Evolutionary conservation across 2,888 invertebrate genomes (phyloP), one percentile per base, ranked within the genome.

Genomic region (Protophormia terraenovae): DNA sequence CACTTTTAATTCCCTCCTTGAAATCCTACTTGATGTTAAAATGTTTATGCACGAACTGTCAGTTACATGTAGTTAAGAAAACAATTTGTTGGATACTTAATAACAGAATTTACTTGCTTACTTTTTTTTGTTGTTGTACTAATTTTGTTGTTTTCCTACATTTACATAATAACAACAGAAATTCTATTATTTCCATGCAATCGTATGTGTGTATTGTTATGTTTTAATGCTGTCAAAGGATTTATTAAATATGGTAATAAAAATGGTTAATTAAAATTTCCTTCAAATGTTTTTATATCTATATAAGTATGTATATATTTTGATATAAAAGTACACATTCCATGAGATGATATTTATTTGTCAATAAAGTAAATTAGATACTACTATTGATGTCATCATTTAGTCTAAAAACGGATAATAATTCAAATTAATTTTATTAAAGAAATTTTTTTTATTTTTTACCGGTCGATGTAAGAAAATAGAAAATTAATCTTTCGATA

Each of bases 41-140:
- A 82, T 76, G 29, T 82, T 78, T 78, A 75, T 75, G 82, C 73
- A 69, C 55, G 16, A 75, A 71, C 85, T 85, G 82, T 78, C 85
- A 85, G 69, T 82, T 69, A 73, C 82, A 78, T 47, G 62, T 58
- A 62, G 76, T 71, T 82, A 71, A 38, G 62, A 73, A 60, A 79
- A 77, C 75, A 64, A 75, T 79, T 77, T 77, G 71, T 77, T 76
- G 71, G 47, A 75, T 78, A 64, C 80, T 73, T 77, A 66, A 72
- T 77, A 77, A 41, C 77, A 64, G 75, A 78, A 62, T 81, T 77
- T 66, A 38, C 45, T 69, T 14, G 35, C 8, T 58, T 67, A 7
- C 5, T 38, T 38, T 45, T 71, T 53, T 38, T 55, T 35, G 24
- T 38, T 67, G 50, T 29, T 32, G n/a, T 47, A 4, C 19, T 16